Conservation (phyloP, 2,113 vertebrate genomes). For the Monopterus albus region DNA sequence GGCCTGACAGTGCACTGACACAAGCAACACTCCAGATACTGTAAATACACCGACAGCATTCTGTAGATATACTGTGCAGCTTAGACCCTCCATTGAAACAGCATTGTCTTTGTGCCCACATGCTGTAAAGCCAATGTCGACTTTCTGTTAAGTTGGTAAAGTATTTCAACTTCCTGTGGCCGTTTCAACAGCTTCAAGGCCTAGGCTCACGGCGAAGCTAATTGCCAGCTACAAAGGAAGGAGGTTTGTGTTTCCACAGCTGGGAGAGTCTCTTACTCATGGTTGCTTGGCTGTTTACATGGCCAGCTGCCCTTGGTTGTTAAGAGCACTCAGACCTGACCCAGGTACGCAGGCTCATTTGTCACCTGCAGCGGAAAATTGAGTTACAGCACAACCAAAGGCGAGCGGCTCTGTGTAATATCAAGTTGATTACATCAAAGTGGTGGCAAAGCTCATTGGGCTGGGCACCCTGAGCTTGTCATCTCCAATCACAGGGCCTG, state of each 20-base stretch:
- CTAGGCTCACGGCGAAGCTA: constrained; percentile 8
- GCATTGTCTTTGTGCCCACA: background rate
- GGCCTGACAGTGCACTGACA: constrained; percentile 6
- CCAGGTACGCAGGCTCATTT: constrained; percentile 96
- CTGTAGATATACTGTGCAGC: constrained; percentile 27
- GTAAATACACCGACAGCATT: constrained; percentile 15
- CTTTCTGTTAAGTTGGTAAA: constrained; percentile 44
- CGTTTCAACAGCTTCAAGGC: constrained; percentile 33
- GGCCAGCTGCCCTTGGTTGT: constrained; percentile 86
- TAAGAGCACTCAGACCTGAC: constrained; percentile 95
- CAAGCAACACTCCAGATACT: constrained; percentile 3
- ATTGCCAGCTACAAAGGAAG: constrained; percentile 25
- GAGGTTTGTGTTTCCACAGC: constrained; percentile 40
- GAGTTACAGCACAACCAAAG: constrained; percentile 99
- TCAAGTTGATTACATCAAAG: constrained; percentile 99
- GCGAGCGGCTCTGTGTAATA: constrained; percentile 99
- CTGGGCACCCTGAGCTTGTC: constrained; percentile 95
- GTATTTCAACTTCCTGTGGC: constrained; percentile 33
- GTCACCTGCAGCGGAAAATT: constrained; percentile 99
- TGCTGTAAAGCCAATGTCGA: constrained; percentile 15
- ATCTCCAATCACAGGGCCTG: constrained; percentile 99
- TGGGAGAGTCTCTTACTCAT: constrained; percentile 36
- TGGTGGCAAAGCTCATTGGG: constrained; percentile 99
- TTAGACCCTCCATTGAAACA: constrained; percentile 26
- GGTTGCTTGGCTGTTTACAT: constrained; percentile 69